Evolutionary conservation across 2,113 vertebrate genomes (phyloP).

Genomic region (Corythaixoides concolor): DNA sequence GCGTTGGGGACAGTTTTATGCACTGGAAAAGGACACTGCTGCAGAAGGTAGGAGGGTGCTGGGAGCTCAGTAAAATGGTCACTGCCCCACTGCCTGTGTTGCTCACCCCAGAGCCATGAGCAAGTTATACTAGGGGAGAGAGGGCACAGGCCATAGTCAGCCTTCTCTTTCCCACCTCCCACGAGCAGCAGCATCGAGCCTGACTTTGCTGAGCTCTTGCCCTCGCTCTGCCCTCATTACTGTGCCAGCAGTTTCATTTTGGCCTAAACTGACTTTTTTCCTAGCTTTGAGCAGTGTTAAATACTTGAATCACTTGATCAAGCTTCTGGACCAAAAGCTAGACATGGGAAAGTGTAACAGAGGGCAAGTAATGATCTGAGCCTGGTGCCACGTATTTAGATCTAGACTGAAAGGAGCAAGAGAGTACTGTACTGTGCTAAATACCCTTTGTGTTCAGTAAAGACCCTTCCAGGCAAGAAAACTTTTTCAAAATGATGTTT

Average conservation of each 20-base stretch:
- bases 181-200: background rate
- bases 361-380: background rate
- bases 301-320: background rate
- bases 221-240: background rate
- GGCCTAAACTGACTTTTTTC: background rate
- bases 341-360: background rate
- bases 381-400: background rate
- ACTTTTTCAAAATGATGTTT: background rate
- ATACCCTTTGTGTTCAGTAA: background rate
- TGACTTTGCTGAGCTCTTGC: background rate
- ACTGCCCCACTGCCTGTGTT: background rate
- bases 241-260: background rate
- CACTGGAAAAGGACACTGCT: background rate
- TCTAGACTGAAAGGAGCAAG: background rate
- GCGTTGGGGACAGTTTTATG: background rate
- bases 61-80: background rate
- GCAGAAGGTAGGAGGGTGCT: background rate
- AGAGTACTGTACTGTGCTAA: background rate
- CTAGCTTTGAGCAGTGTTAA: background rate
- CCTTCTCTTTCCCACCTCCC: background rate
- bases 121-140: background rate
- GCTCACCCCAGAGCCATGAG: background rate
- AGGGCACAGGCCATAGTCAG: rapidly evolving
- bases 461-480: background rate
- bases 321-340: background rate